phyloP scores from a whole-genome alignment of 2,888 invertebrate species.

The Dimorphilus gyrociliatus region DNA sequence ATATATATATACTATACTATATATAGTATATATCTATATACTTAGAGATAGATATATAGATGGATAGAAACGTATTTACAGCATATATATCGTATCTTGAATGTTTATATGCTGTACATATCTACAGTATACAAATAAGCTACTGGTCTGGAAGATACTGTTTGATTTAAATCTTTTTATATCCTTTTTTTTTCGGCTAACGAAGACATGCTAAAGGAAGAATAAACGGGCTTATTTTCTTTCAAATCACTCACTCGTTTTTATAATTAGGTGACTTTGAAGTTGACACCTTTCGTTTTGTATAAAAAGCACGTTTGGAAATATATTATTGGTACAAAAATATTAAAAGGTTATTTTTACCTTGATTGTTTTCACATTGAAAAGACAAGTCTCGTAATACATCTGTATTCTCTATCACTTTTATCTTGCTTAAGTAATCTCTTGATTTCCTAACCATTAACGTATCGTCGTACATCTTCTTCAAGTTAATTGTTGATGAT shows the following conservation, averaged over 20 bases:
- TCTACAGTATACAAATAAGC: background rate
- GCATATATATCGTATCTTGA: background rate
- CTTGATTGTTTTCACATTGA: constrained; percentile 54
- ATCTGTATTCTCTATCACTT: constrained; percentile 78
- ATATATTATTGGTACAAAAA: too few species aligned
- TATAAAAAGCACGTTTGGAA: too few species aligned
- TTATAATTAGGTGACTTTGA: too few species aligned
- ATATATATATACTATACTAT: background rate
- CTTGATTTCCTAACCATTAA: constrained; percentile 95
- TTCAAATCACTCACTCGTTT: too few species aligned
- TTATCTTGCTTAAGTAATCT: constrained; percentile 79
- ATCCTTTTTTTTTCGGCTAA: too few species aligned
- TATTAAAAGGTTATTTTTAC: too few species aligned
- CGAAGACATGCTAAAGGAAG: too few species aligned
- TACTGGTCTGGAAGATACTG: background rate
- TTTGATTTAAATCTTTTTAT: too few species aligned
- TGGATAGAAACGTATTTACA: background rate
- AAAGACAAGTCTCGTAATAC: constrained; percentile 69
- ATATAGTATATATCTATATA: background rate
- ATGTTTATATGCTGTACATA: background rate
- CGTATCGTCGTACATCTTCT: constrained; percentile 97
- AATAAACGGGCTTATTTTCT: too few species aligned
- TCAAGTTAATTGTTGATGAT: constrained; percentile 63
- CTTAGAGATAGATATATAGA: constrained; percentile 1
- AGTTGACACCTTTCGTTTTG: too few species aligned